Evolutionary conservation across 1,140 invertebrate species (phyloP).

Genomic region (Magallana ariakensis): DNA sequence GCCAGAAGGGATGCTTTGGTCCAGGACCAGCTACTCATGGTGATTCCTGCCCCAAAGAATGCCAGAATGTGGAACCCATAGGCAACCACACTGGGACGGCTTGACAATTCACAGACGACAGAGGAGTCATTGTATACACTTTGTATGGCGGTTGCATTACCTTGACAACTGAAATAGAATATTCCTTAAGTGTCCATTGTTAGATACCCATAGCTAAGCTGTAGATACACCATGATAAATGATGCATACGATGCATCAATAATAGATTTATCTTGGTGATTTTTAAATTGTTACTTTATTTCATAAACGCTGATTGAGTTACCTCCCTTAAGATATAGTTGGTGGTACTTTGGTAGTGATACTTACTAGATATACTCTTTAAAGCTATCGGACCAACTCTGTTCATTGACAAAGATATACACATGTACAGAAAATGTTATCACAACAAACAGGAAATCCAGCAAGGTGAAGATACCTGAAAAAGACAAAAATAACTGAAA

Average conservation of each 20-base stretch:
- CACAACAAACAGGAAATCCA: constrained; percentile 84
- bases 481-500: constrained; percentile 29
- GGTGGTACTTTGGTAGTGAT: background rate
- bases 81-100: constrained; percentile 89
- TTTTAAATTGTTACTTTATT: too few relatives aligned
- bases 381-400: constrained; percentile 87
- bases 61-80: constrained; percentile 90
- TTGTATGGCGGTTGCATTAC: constrained; percentile 75
- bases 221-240: background rate
- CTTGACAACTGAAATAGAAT: constrained; percentile 76
- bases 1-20: constrained; percentile 89
- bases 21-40: constrained; percentile 97
- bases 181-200: background rate
- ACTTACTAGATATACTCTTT: constrained; percentile 90
- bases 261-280: too few relatives aligned
- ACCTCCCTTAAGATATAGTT: too few relatives aligned
- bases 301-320: too few relatives aligned
- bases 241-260: background rate
- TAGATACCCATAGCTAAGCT: background rate
- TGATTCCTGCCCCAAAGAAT: constrained; percentile 89
- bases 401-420: constrained; percentile 88
- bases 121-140: constrained; percentile 25
- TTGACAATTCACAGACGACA: constrained; percentile 83
- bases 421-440: constrained; percentile 90
- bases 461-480: constrained; percentile 84